Conservation (phyloP, 2,888 invertebrate genomes). For the Subacronicta megacephala region DNA sequence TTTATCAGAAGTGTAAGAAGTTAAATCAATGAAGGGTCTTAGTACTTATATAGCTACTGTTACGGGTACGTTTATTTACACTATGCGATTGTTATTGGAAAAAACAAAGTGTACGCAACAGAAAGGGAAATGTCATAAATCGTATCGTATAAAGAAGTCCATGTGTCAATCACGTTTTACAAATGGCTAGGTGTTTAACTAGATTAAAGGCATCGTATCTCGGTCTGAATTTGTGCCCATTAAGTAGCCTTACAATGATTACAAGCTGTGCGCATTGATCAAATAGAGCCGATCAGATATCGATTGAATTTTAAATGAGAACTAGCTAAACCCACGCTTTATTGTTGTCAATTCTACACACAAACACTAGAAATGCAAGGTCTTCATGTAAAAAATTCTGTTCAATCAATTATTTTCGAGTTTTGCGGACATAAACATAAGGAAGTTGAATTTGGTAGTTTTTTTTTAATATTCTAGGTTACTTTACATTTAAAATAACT, state of each 20-base stretch:
- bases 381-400: no score
- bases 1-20: slow-evolving; percentile 1
- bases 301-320: background rate
- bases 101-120: background rate
- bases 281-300: slow-evolving; percentile 8
- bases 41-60: background rate
- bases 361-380: no score
- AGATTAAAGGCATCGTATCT: slow-evolving; percentile 40
- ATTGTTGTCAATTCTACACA: no score
- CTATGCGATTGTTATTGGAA: background rate
- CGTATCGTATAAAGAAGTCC: slow-evolving; percentile 35
- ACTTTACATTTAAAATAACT: no score
- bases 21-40: slow-evolving; percentile 10
- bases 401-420: no score
- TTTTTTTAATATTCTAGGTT: no score
- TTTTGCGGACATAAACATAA: no score
- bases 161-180: slow-evolving; percentile 19
- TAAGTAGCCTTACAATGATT: slow-evolving; percentile 6
- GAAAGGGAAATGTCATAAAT: background rate
- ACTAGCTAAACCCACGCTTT: no score
- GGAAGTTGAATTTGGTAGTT: no score
- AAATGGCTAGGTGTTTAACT: slow-evolving; percentile 26
- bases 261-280: slow-evolving; percentile 13
- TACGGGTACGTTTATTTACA: slow-evolving; percentile 22
- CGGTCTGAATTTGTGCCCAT: slow-evolving; percentile 9